phyloP scores from a whole-genome alignment of 2,888 invertebrate genomes.

The Smittia sp. region DNA sequence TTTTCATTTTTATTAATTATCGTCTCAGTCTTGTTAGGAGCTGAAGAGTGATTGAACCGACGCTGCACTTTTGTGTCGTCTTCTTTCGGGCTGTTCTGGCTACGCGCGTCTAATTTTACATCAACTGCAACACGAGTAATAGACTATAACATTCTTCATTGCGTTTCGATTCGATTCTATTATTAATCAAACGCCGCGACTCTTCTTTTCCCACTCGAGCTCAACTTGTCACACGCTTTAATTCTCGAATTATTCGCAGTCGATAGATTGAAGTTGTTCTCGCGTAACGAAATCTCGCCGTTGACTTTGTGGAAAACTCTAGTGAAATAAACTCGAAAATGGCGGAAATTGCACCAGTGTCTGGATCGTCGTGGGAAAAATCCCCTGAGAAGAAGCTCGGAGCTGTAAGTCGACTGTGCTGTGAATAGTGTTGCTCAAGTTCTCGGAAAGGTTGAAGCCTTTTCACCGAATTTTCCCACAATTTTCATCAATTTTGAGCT shows the following conservation, averaged over 20 bases:
- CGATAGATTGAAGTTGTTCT: neutral
- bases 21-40: slow-evolving; percentile 24
- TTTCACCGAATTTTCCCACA: no score
- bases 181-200: slow-evolving; percentile 27
- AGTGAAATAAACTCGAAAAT: neutral
- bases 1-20: slow-evolving; percentile 31
- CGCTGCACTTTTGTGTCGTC: slow-evolving; percentile 16
- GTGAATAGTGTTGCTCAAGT: neutral
- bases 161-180: slow-evolving; percentile 29
- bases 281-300: no score
- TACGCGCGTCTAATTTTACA: slow-evolving; percentile 25
- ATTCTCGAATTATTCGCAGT: neutral
- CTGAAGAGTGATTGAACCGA: slow-evolving; percentile 28
- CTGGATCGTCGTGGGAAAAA: neutral
- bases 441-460: neutral
- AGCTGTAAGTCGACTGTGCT: neutral
- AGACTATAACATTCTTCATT: slow-evolving; percentile 38
- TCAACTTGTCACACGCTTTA: slow-evolving; percentile 28
- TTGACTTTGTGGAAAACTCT: neutral
- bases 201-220: neutral
- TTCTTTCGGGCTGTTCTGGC: neutral
- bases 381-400: slow-evolving; percentile 18
- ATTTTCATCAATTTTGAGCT: no score
- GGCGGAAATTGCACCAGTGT: neutral
- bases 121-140: slow-evolving; percentile 21